These are phyloP conservation scores for Pelecanoides urinatrix DNA, from an alignment of 2,113 vertebrate genomes.

Conservation along the genomic window DNA sequence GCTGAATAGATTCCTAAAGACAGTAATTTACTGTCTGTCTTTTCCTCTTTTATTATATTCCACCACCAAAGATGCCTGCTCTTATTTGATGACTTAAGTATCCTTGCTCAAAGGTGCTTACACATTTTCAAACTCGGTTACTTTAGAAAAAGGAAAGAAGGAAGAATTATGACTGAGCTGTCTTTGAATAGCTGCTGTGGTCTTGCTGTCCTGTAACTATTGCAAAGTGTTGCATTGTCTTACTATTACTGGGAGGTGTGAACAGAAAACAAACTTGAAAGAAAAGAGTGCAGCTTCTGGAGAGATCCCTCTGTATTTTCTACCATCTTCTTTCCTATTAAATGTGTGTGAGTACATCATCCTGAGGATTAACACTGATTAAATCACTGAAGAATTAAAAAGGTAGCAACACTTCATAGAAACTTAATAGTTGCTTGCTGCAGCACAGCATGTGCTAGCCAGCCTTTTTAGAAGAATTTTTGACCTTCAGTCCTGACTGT, in stretches of 20 bases:
- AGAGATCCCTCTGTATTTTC: background rate
- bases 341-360: background rate
- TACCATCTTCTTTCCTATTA: background rate
- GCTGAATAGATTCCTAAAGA: background rate
- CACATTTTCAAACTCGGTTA: background rate
- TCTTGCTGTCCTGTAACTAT: background rate
- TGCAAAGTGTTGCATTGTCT: background rate
- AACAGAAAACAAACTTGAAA: background rate
- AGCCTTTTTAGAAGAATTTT: background rate
- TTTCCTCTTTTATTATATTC: slow-evolving; percentile 9
- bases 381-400: background rate
- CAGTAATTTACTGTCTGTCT: background rate
- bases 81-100: background rate
- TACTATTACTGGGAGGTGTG: background rate
- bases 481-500: background rate
- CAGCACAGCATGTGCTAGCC: background rate
- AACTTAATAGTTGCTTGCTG: background rate
- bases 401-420: background rate
- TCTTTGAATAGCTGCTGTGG: background rate
- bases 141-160: background rate
- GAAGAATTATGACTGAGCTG: background rate
- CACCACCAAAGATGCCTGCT: background rate
- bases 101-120: background rate
- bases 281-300: background rate
- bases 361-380: background rate